Conservation (phyloP, 2,888 invertebrate species). For the Acanthacorydalis orientalis region DNA sequence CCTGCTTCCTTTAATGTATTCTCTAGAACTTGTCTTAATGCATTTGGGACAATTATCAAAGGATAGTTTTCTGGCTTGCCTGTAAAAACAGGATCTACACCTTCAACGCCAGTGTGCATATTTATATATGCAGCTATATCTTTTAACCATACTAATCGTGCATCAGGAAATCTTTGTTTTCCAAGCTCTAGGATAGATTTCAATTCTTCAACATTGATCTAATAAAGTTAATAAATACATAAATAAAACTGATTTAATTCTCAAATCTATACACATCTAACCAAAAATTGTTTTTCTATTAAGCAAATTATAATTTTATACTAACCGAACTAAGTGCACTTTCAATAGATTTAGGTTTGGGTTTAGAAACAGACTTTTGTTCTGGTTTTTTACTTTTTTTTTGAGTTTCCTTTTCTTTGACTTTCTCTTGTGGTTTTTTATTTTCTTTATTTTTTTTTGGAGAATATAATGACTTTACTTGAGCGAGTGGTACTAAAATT, state of each 20-base stretch:
- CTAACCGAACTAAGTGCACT: conserved; percentile 42
- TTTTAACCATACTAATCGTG: conserved; percentile 54
- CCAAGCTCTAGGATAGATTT: conserved; percentile 33
- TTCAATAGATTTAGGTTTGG: conserved; percentile 47
- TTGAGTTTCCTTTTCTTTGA: conserved; percentile 21
- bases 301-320: conserved; percentile 1
- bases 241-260: not conserved
- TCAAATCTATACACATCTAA: not conserved
- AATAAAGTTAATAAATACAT: conserved; percentile 14
- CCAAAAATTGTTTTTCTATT: not conserved
- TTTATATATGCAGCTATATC: conserved; percentile 49
- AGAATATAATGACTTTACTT: conserved; percentile 47
- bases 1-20: conserved; percentile 40
- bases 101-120: conserved; percentile 40
- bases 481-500: conserved; percentile 45
- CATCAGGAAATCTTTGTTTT: conserved; percentile 47
- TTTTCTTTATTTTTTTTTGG: conserved; percentile 44
- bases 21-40: conserved; percentile 25
- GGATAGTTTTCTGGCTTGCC: conserved; percentile 39
- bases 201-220: conserved; percentile 46
- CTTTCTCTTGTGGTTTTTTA: conserved; percentile 33
- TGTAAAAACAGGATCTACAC: conserved; percentile 42
- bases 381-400: conserved; percentile 19
- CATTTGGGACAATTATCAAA: conserved; percentile 25
- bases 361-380: conserved; percentile 32